Evolutionary conservation across 2,797 vertebrate genomes (phyloP), one percentile per base, ranked within the genome.

Genomic region (Denticeps clupeoides): DNA sequence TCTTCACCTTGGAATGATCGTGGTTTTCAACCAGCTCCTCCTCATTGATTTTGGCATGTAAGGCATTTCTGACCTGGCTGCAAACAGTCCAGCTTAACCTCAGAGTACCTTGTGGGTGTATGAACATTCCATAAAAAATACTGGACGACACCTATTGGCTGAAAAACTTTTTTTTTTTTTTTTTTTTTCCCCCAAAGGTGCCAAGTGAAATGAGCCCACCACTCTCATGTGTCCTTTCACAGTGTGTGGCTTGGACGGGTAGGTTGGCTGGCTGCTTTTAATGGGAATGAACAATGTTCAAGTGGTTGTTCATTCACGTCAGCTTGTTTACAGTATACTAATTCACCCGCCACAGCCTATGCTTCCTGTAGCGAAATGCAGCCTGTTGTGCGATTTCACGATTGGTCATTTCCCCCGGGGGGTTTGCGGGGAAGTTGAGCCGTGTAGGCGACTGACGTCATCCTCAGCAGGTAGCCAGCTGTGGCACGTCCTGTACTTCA

Each of bases 161-260:
- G n/a, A n/a, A n/a, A n/a, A n/a, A n/a, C n/a, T n/a, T n/a, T n/a
- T n/a, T n/a, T n/a, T 59, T 12, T 65, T 46, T 3, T 48, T 55
- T 41, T 60, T 60, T 60, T 63, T 41, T 58, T 59, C 48, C 45
- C 23, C 16, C 42, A n/a, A 11, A 60, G 26, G 46, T 37, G 58
- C 47, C 27, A 59, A 62, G 55, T 59, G 59, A 13, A 47, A 29
- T 9, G 40, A 44, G 13, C 57, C 13, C 29, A 54, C 3, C 52
- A 22, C 22, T 38, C 47, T n/a, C 6, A 44, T 58, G 40, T 45
- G 21, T 19, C 32, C 61, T 51, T 42, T 62, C 67, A 51, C 68
- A 61, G 51, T 45, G 64, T 65, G 58, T 2, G 13, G 41, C 41
- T 47, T 37, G 42, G 16, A 28, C 26, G 41, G 16, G 32, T 51